Base-by-base conservation (phyloP, 2,888 invertebrate species). In the Buathra laborator region DNA sequence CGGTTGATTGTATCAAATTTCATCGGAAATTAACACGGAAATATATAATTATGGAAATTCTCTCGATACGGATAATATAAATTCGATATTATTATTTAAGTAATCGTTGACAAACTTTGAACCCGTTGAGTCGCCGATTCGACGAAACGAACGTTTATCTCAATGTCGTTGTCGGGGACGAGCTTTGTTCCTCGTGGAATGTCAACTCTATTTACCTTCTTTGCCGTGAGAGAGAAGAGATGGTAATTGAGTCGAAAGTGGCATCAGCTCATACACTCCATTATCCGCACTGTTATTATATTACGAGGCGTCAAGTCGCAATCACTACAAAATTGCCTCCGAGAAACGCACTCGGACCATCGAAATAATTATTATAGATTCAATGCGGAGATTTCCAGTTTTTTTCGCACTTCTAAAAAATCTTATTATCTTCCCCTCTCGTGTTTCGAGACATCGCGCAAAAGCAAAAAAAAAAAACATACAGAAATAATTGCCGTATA, bases 241-340 rank as follows among this genome's bases (percentile, higher is more conserved):
- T 32, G 68, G 51, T 32, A 48, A 70, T 70, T 51, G 68, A 70
- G 29, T 48, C 51, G 68, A 70, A 70, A 70, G 68, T 70, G 68
- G 48, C 68, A 51, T 68, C 68, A 68, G 37, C 24, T 9, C 48
- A 51, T 7, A 14, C 24, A 48, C 51, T 68, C 51, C 2, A 70
- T 70, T 70, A 51, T 70, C 16, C 37, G 48, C 66, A 43, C 48
- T 16, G 51, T 53, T 48, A 37, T 44, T 10, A 44, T 67, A 44
- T 51, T 70, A 32, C 32, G 32, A 51, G 51, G n/a, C 32, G 48
- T 32, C 10, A 19, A n/a, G 16, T 9, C 32, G 32, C 14, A 70
- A 16, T 66, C 43, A 16, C 19, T n/a, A 10, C 9, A 51, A 70
- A 70, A 32, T 70, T 51, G 24, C 51, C 16, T 51, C 37, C 51